These are phyloP conservation scores for Antheraea assamensis DNA, from an alignment of 2,888 invertebrate genomes.

Conservation along the genomic window DNA sequence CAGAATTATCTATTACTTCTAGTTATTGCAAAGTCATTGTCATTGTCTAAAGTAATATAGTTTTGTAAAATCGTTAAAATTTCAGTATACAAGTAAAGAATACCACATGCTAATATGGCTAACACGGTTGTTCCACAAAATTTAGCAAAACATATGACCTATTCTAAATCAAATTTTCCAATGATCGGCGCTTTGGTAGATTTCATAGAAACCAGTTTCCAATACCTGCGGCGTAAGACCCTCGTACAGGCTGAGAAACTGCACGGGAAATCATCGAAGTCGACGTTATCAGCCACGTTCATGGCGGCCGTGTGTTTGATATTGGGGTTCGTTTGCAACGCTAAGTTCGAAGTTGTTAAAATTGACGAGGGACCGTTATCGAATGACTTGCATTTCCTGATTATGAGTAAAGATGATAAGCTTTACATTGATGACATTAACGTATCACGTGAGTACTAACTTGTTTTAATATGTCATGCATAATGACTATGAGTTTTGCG, in stretches of 20 bases:
- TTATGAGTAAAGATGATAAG: constrained; percentile 68
- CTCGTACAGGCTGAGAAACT: constrained; percentile 58
- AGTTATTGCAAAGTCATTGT: not conserved
- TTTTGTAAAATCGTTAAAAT: not conserved
- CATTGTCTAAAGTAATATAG: not conserved
- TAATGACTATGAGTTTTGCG: not conserved
- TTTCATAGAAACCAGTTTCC: constrained; percentile 60
- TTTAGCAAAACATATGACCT: constrained; percentile 57
- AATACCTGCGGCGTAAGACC: constrained; percentile 53
- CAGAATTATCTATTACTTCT: not conserved
- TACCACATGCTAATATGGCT: constrained; percentile 38
- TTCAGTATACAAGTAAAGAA: not conserved
- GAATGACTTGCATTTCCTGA: constrained; percentile 66
- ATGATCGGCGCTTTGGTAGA: constrained; percentile 66
- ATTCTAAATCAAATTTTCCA: constrained; percentile 60
- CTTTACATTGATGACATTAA: constrained; percentile 73
- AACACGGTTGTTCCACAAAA: constrained; percentile 27
- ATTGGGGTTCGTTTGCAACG: constrained; percentile 60
- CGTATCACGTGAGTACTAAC: constrained; percentile 59
- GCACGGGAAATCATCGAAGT: constrained; percentile 45
- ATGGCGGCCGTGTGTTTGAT: constrained; percentile 57
- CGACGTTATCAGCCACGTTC: constrained; percentile 57
- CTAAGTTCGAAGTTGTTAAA: constrained; percentile 73
- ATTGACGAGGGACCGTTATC: constrained; percentile 55
- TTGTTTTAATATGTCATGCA: not conserved